A percentile compares a stretch with the other conserved stretches of the same genome.
Evolutionary conservation across 2,888 invertebrate genomes (phyloP).

Genomic region (Cantharis flavilabris): DNA sequence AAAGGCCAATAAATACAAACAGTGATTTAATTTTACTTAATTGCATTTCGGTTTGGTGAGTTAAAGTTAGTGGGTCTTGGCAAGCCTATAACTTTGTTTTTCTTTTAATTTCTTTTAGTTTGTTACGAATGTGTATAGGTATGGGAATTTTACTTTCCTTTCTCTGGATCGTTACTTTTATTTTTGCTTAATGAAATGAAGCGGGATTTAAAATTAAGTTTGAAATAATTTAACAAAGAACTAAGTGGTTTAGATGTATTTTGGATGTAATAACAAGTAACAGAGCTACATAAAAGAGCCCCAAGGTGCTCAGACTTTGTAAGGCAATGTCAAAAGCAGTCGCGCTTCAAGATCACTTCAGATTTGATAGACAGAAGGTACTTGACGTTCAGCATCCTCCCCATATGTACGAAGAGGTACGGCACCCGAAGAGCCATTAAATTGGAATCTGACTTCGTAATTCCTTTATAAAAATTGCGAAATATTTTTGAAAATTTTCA

Average conservation of each 20-base stretch:
- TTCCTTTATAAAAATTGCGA: not conserved
- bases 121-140: not conserved
- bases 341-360: conserved; percentile 32
- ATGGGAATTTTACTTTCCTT: not conserved
- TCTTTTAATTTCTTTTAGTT: not conserved
- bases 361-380: conserved; percentile 32
- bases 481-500: conserved; percentile 9
- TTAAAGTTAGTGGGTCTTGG: conserved; percentile 5
- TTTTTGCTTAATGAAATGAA: not conserved
- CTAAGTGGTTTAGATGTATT: conserved; percentile 12
- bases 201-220: not conserved
- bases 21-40: conserved; percentile 35
- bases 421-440: conserved; percentile 26
- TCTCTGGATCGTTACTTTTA: not conserved
- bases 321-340: conserved; percentile 35
- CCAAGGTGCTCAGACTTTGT: conserved; percentile 26
- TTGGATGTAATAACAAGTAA: conserved; percentile 25
- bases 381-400: conserved; percentile 28
- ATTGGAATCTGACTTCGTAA: conserved; percentile 21
- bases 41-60: conserved; percentile 23
- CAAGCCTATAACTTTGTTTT: conserved; percentile 15
- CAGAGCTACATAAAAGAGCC: conserved; percentile 16
- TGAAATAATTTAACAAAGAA: not conserved
- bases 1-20: conserved; percentile 20
- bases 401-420: conserved; percentile 23